Evolutionary conservation across 1,140 invertebrate species (phyloP).

Genomic region (Scaptodrosophila lebanonensis): DNA sequence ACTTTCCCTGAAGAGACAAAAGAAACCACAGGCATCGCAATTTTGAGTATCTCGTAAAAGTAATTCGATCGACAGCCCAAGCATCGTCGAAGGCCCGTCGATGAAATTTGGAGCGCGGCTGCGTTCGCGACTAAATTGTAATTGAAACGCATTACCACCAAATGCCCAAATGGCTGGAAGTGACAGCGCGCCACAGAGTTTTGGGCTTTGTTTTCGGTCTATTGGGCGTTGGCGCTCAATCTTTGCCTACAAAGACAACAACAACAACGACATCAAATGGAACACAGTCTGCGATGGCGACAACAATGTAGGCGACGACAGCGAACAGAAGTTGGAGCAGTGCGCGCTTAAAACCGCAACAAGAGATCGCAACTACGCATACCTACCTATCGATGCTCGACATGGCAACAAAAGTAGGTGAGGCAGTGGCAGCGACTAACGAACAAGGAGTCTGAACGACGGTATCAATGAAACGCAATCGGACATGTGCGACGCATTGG

Average conservation of each 20-base stretch:
- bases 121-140: constrained; percentile 48
- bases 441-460: constrained; percentile 20
- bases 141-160: constrained; percentile 66
- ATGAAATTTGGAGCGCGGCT: constrained; percentile 58
- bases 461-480: constrained; percentile 63
- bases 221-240: constrained; percentile 59
- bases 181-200: constrained; percentile 29
- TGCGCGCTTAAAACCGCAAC: too few species aligned
- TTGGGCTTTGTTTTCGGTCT: constrained; percentile 31
- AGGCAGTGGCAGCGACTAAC: constrained; percentile 36
- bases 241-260: too few species aligned
- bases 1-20: constrained; percentile 51
- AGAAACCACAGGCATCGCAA: constrained; percentile 14
- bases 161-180: constrained; percentile 23
- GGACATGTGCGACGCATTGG: constrained; percentile 65
- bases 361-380: constrained; percentile 33
- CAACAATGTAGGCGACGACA: constrained; percentile 66
- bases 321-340: constrained; percentile 39
- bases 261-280: constrained; percentile 21
- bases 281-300: constrained; percentile 28
- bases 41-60: constrained; percentile 29
- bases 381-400: constrained; percentile 23
- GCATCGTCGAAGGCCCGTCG: too few species aligned
- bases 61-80: constrained; percentile 48
- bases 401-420: constrained; percentile 62